phyloP scores from a whole-genome alignment of 2,113 vertebrate species.

The Aptenodytes forsteri region DNA sequence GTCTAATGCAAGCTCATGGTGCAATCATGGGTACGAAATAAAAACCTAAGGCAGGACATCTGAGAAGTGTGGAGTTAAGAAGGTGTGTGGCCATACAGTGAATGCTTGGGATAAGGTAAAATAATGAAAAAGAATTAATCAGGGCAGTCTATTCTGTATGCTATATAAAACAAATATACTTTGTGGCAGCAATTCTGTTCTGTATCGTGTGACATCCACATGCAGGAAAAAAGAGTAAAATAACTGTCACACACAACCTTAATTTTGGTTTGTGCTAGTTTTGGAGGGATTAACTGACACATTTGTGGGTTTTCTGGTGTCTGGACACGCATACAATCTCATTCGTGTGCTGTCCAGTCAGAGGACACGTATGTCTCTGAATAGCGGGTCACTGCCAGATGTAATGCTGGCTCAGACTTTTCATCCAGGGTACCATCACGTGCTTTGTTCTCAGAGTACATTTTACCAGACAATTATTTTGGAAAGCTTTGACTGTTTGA shows the following conservation, averaged over 20 bases:
- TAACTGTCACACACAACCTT: neutral
- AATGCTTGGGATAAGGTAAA: neutral
- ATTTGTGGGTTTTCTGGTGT: neutral
- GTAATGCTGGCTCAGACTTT: neutral
- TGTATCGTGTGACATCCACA: accelerated
- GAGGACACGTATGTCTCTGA: accelerated
- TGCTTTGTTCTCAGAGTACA: neutral
- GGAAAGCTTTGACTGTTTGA: neutral
- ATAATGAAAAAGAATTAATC: neutral
- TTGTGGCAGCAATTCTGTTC: neutral
- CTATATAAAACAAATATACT: neutral
- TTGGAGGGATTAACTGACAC: neutral
- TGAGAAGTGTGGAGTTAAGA: neutral
- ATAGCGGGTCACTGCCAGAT: neutral
- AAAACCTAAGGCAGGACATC: neutral
- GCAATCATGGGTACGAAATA: neutral
- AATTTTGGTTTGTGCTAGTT: neutral
- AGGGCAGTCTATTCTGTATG: neutral
- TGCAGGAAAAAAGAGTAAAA: neutral
- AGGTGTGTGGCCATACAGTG: neutral
- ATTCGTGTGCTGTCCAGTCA: neutral
- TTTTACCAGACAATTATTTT: neutral
- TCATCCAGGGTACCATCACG: accelerated
- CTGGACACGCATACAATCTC: accelerated
- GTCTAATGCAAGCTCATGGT: neutral